phyloP scores from a whole-genome alignment of 2,797 vertebrate genomes.

The Cossypha dichroa region DNA sequence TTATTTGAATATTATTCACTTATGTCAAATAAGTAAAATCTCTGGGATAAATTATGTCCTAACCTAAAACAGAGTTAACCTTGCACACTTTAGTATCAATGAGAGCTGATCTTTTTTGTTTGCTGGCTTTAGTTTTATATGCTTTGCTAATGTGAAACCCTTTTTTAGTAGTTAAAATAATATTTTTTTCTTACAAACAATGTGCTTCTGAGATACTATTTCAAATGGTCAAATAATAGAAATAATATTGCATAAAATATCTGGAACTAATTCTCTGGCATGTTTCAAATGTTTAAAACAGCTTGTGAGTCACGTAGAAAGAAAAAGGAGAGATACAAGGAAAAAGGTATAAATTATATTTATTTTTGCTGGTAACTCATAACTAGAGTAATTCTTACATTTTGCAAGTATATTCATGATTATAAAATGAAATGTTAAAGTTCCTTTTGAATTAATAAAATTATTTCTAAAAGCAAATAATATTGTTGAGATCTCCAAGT shows the following conservation, averaged over 20 bases:
- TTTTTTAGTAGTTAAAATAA: neutral
- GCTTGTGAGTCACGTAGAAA: neutral
- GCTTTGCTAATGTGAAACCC: neutral
- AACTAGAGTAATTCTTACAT: neutral
- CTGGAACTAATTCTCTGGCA: constrained; percentile 39
- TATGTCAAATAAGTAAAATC: neutral
- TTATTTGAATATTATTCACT: neutral
- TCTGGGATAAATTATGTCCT: neutral
- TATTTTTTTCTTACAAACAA: neutral
- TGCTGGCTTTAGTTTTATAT: neutral
- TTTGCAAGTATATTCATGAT: neutral
- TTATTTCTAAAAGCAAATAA: neutral
- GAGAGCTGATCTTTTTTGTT: neutral
- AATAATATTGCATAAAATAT: constrained; percentile 20
- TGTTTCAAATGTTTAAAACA: neutral
- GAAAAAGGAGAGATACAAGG: neutral
- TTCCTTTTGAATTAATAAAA: neutral
- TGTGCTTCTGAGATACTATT: neutral
- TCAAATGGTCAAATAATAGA: neutral
- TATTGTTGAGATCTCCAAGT: neutral
- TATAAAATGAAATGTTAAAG: neutral
- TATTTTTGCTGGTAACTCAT: neutral
- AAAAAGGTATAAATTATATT: neutral
- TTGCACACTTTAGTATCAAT: neutral
- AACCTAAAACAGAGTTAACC: neutral